A percentile compares a stretch with the other conserved stretches of the same genome.
phyloP scores from a whole-genome alignment of 2,888 invertebrate genomes.

The Leptura quadrifasciata region DNA sequence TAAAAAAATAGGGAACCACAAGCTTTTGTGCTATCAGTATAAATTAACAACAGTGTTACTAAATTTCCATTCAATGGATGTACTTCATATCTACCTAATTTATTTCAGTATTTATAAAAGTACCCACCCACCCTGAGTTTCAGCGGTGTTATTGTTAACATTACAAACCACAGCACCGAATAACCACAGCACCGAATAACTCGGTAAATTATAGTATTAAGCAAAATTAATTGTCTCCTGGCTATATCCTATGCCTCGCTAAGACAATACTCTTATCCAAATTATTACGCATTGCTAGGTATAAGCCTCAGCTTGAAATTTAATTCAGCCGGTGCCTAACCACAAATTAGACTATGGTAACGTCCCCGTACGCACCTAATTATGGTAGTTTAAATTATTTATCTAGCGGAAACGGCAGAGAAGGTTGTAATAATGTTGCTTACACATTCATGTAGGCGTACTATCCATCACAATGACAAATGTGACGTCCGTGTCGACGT shows the following conservation, averaged over 20 bases:
- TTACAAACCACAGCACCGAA: neutral
- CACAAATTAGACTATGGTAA: neutral
- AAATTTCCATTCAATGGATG: too few relatives aligned
- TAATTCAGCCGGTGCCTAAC: neutral
- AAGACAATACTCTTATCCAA: neutral
- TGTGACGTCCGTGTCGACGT: neutral
- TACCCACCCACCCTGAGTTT: too few relatives aligned
- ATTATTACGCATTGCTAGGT: neutral
- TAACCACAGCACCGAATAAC: neutral
- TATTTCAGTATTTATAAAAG: too few relatives aligned
- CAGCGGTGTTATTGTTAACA: neutral
- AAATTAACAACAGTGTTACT: too few relatives aligned
- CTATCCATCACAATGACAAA: neutral
- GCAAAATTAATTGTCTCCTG: neutral
- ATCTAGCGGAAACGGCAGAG: neutral
- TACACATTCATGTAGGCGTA: neutral
- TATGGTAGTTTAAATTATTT: neutral
- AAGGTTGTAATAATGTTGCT: neutral
- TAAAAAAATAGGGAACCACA: too few relatives aligned
- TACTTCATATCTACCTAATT: too few relatives aligned
- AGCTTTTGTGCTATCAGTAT: too few relatives aligned
- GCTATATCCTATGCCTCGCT: neutral
- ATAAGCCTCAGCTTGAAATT: neutral
- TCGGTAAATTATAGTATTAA: neutral
- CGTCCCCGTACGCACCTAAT: neutral